Conservation (phyloP, 2,888 invertebrate species). For the Synanthedon formicaeformis region DNA sequence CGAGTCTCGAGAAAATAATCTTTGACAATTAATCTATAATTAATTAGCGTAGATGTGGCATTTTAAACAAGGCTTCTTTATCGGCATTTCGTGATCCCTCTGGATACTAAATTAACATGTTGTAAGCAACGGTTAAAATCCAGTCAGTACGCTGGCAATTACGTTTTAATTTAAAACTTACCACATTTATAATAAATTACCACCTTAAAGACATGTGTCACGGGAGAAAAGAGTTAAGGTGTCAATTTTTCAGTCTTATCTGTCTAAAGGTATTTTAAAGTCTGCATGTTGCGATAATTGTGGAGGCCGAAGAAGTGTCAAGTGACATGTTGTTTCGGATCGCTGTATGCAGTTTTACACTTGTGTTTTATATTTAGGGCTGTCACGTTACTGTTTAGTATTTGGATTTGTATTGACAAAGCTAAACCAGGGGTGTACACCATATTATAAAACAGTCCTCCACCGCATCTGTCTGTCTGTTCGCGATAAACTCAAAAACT, state of each 20-base stretch:
- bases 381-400: too few species aligned
- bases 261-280: not conserved
- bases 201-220: constrained; percentile 1
- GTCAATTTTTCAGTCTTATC: not conserved
- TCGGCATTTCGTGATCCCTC: not conserved
- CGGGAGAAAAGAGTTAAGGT: not conserved
- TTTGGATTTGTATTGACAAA: too few species aligned
- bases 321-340: too few species aligned
- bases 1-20: constrained; percentile 1
- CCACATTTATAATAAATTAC: constrained; percentile 9
- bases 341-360: too few species aligned
- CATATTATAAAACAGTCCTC: too few species aligned
- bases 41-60: constrained; percentile 5
- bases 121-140: constrained; percentile 9
- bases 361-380: too few species aligned
- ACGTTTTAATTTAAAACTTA: constrained; percentile 13
- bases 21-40: constrained; percentile 6
- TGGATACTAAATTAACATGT: not conserved
- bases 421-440: too few species aligned
- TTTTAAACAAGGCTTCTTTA: not conserved
- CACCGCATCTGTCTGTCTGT: too few species aligned
- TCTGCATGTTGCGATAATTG: too few species aligned
- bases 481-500: too few species aligned
- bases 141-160: constrained; percentile 12
- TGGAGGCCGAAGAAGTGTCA: too few species aligned